phyloP scores from a whole-genome alignment of 1,140 invertebrate species.

The Limonius californicus region DNA sequence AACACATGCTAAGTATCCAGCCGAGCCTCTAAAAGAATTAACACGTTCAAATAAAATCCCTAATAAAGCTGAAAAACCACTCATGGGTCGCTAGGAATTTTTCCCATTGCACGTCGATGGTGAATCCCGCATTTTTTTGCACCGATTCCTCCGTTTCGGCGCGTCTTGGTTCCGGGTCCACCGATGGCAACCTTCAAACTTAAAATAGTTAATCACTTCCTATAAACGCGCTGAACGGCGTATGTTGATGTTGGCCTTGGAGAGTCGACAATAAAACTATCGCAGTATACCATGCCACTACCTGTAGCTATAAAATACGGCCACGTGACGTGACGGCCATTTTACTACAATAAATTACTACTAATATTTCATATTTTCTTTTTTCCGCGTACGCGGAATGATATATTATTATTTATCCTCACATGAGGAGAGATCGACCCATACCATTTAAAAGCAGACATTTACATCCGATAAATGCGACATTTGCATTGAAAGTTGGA shows the following conservation, averaged over 20 bases:
- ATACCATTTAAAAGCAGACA: no score
- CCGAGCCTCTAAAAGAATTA: no score
- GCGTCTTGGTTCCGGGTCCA: conserved; percentile 32
- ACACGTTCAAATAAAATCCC: no score
- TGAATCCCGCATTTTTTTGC: neutral
- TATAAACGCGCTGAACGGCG: conserved; percentile 41
- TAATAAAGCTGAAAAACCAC: no score
- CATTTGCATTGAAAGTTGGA: no score
- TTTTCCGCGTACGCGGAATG: neutral
- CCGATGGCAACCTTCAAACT: conserved; percentile 38
- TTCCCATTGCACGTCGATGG: conserved; percentile 16
- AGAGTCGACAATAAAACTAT: conserved; percentile 40
- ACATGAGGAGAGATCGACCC: no score
- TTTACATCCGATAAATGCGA: no score
- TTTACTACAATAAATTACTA: neutral
- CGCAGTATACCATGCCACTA: conserved; percentile 35
- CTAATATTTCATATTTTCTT: conserved; percentile 10
- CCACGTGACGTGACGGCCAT: conserved; percentile 21
- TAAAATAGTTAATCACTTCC: conserved; percentile 44
- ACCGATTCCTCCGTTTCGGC: neutral
- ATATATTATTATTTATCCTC: neutral
- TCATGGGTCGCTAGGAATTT: neutral
- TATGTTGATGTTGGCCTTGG: conserved; percentile 43
- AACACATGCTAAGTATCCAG: conserved; percentile 15
- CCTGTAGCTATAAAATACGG: conserved; percentile 28